These are phyloP conservation scores for Erannis defoliaria DNA, from an alignment of 2,888 invertebrate genomes.

Conservation along the genomic window DNA sequence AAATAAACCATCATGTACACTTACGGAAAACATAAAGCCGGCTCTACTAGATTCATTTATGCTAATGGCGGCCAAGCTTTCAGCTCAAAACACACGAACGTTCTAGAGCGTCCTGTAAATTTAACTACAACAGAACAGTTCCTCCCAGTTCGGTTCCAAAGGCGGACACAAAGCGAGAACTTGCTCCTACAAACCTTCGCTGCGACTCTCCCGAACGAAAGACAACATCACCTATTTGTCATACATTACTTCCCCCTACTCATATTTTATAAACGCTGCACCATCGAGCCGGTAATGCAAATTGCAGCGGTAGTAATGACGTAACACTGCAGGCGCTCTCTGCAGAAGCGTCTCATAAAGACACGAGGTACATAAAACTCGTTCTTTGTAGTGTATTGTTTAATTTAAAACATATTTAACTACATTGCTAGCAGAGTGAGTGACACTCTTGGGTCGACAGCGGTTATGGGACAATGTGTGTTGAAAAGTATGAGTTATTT, in stretches of 20 bases:
- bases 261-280: constrained; percentile 20
- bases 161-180: constrained; percentile 30
- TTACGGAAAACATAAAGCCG: constrained; percentile 8
- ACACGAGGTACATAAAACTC: constrained; percentile 56
- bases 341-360: constrained; percentile 50
- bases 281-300: constrained; percentile 44
- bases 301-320: constrained; percentile 38
- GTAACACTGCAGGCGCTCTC: constrained; percentile 39
- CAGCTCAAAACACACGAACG: constrained; percentile 22
- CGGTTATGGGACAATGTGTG: constrained; percentile 60
- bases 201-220: constrained; percentile 42
- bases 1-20: constrained; percentile 7
- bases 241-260: constrained; percentile 49
- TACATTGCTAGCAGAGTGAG: constrained; percentile 63
- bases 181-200: constrained; percentile 43
- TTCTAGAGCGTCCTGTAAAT: constrained; percentile 21
- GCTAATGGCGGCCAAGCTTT: constrained; percentile 13
- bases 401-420: constrained; percentile 64
- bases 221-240: constrained; percentile 33
- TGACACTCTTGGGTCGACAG: constrained; percentile 46
- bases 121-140: constrained; percentile 27
- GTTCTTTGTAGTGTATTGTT: constrained; percentile 56
- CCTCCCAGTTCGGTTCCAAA: constrained; percentile 24
- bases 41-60: constrained; percentile 15
- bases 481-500: constrained; percentile 43